These are phyloP conservation scores for Tenthredo distinguenda DNA, from an alignment of 2,888 invertebrate genomes.

Conservation along the genomic window DNA sequence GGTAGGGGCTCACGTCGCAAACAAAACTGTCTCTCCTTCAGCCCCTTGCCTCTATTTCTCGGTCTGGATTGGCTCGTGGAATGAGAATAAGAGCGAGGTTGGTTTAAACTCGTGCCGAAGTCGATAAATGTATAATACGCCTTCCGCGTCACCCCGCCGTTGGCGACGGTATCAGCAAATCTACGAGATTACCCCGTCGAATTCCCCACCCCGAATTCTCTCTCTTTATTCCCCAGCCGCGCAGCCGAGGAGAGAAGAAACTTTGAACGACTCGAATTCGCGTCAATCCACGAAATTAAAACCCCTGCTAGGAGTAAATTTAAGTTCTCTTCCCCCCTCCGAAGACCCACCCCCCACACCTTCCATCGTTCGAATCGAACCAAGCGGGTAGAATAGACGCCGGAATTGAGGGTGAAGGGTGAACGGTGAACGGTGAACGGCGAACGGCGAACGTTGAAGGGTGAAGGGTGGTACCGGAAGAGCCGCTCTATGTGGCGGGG, in stretches of 20 bases:
- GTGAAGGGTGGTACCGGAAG: constrained; percentile 48
- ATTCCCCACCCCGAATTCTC: constrained; percentile 8
- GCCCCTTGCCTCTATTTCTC: constrained; percentile 22
- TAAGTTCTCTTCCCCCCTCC: constrained; percentile 59
- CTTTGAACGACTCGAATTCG: constrained; percentile 54
- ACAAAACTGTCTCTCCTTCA: constrained; percentile 51
- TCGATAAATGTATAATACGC: constrained; percentile 55
- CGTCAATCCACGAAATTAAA: constrained; percentile 70
- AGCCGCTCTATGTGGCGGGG: constrained; percentile 27
- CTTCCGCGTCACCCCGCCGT: constrained; percentile 26
- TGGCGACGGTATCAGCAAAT: constrained; percentile 45
- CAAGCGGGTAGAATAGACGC: constrained; percentile 27
- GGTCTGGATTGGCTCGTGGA: constrained; percentile 11
- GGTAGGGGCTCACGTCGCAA: constrained; percentile 54
- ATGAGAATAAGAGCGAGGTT: constrained; percentile 35
- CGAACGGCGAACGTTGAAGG: constrained; percentile 30
- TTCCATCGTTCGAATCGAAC: constrained; percentile 36
- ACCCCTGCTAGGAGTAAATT: constrained; percentile 67
- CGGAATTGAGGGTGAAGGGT: constrained; percentile 49
- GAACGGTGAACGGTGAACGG: constrained; percentile 31
- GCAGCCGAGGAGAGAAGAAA: constrained; percentile 21
- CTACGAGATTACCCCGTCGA: constrained; percentile 49
- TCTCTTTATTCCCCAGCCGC: neutral
- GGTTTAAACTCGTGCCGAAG: constrained; percentile 47
- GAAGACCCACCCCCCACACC: neutral